Percentiles rank a stretch among this genome's conserved stretches.
phyloP scores from a whole-genome alignment of 2,797 vertebrate genomes.

The Sebastes taczanowskii region DNA sequence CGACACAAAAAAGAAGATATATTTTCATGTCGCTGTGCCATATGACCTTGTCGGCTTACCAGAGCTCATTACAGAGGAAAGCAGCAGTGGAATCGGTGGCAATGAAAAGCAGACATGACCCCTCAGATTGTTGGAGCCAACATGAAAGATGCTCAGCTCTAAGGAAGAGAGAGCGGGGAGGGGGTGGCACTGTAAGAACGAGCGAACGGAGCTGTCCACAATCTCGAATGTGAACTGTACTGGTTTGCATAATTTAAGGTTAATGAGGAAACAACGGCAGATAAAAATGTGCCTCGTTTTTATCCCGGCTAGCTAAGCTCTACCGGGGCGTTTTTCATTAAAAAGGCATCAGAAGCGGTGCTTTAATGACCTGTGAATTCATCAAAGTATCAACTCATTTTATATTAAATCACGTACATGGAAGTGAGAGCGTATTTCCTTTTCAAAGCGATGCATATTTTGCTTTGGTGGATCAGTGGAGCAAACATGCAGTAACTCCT shows the following conservation, averaged over 20 bases:
- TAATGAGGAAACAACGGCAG: constrained; percentile 80
- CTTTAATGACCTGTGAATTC: constrained; percentile 69
- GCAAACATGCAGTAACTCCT: neutral
- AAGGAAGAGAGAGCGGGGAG: neutral
- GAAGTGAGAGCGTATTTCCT: constrained; percentile 14
- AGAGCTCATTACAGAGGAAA: constrained; percentile 72
- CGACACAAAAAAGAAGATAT: constrained; percentile 17
- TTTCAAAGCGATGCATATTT: constrained; percentile 63
- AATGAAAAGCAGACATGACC: constrained; percentile 67
- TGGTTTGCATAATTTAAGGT: constrained; percentile 84
- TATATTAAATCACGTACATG: constrained; percentile 39
- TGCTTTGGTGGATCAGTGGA: neutral
- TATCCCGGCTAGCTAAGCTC: constrained; percentile 41
- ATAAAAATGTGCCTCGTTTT: constrained; percentile 65
- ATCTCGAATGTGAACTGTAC: constrained; percentile 64
- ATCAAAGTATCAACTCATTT: constrained; percentile 61
- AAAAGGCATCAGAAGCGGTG: constrained; percentile 57
- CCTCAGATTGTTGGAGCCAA: constrained; percentile 63
- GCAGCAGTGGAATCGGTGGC: constrained; percentile 38
- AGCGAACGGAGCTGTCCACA: constrained; percentile 48
- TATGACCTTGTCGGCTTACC: constrained; percentile 49
- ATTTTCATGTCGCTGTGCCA: constrained; percentile 41
- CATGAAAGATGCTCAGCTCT: constrained; percentile 55
- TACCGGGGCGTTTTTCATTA: constrained; percentile 63
- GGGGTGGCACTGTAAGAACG: neutral